Evolutionary conservation across 2,113 vertebrate genomes (phyloP).

Genomic region (Cyanoderma ruficeps): DNA sequence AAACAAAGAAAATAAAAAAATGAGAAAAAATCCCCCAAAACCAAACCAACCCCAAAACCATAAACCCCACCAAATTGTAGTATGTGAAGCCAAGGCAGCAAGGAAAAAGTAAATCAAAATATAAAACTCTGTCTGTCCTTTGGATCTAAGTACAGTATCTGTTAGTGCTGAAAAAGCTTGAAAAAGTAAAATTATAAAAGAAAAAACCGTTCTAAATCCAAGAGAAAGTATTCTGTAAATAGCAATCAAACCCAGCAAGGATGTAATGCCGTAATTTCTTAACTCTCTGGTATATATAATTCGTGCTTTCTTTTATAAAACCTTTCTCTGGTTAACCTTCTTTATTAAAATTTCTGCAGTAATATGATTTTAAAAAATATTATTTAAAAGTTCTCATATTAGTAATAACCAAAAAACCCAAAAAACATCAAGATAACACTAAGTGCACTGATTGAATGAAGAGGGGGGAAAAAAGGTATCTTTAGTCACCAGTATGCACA

Average conservation of each 20-base stretch:
- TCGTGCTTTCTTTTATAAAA: background rate
- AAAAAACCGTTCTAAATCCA: background rate
- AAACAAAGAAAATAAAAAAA: background rate
- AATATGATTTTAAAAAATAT: background rate
- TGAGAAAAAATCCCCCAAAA: no score
- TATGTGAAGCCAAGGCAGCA: background rate
- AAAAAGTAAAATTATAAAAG: constrained; percentile 17
- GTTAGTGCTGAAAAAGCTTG: background rate
- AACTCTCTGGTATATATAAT: background rate
- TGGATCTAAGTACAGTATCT: background rate
- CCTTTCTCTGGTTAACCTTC: background rate
- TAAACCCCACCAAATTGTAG: background rate
- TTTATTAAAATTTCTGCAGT: background rate
- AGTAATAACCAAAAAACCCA: background rate
- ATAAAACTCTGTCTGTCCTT: background rate
- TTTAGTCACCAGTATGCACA: background rate
- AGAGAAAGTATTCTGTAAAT: background rate
- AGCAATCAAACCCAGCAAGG: background rate
- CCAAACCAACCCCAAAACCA: background rate
- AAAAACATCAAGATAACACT: background rate
- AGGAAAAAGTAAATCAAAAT: background rate
- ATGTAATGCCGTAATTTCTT: background rate
- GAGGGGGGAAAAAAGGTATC: background rate
- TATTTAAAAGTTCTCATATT: background rate
- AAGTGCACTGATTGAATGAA: background rate